These are phyloP conservation scores for Drosophila gaucha DNA, from an alignment of 2,888 invertebrate species.

Conservation along the genomic window DNA sequence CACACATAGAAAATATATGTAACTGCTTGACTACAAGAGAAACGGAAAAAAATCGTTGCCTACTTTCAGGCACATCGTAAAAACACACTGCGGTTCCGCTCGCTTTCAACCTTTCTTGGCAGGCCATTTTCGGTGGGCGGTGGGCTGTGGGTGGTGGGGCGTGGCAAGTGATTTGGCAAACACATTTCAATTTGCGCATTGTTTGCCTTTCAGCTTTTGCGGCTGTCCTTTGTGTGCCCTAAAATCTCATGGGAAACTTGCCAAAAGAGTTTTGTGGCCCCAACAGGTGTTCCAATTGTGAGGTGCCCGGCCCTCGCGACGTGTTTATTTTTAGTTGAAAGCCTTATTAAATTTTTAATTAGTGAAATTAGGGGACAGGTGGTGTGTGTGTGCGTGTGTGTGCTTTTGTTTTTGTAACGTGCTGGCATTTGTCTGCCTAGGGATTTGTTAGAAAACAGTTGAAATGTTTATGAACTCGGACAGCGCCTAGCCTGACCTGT, in stretches of 20 bases:
- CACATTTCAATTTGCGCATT: slow-evolving; percentile 71
- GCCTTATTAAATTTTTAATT: slow-evolving; percentile 80
- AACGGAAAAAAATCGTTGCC: slow-evolving; percentile 53
- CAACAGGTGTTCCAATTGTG: slow-evolving; percentile 77
- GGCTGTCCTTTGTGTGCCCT: slow-evolving; percentile 42
- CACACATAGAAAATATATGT: slow-evolving; percentile 1
- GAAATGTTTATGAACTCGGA: slow-evolving; percentile 24
- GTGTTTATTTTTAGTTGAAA: slow-evolving; percentile 63
- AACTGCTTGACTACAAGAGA: slow-evolving; percentile 4
- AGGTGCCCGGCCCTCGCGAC: slow-evolving; percentile 23
- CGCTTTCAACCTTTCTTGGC: slow-evolving; percentile 17
- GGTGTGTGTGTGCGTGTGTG: slow-evolving; percentile 10
- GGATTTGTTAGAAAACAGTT: slow-evolving; percentile 29
- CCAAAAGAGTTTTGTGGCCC: slow-evolving; percentile 61
- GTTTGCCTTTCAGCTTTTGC: slow-evolving; percentile 56
- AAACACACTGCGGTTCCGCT: slow-evolving; percentile 35
- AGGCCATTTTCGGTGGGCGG: neutral
- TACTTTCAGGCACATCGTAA: slow-evolving; percentile 63
- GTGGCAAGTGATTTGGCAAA: slow-evolving; percentile 61
- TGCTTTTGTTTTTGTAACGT: slow-evolving; percentile 8
- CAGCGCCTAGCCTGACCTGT: neutral
- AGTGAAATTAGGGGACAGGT: slow-evolving; percentile 60
- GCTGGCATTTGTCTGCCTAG: slow-evolving; percentile 25
- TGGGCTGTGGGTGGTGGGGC: slow-evolving; percentile 18
- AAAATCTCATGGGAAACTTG: slow-evolving; percentile 71